Evolutionary conservation across 2,797 vertebrate genomes (phyloP).

Genomic region (Australoheros facetus): DNA sequence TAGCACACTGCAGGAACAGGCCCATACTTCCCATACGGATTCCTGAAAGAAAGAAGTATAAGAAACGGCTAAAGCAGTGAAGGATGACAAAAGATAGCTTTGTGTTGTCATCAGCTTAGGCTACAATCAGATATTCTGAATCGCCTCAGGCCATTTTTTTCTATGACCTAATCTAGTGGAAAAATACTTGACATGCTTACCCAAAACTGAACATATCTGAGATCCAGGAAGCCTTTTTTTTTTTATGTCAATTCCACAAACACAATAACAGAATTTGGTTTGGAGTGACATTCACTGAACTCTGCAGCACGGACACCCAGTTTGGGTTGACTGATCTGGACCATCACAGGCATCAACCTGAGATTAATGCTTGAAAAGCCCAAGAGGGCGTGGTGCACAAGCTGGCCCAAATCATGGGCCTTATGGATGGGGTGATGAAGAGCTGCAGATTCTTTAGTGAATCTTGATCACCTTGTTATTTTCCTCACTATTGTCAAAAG

Average conservation of each 20-base stretch:
- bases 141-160: neutral
- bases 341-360: slow-evolving; percentile 34
- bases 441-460: neutral
- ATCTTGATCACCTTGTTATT: neutral
- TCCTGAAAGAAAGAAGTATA: slow-evolving; percentile 65
- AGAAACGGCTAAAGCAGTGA: neutral
- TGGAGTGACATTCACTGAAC: slow-evolving; percentile 4
- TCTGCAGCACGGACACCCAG: neutral
- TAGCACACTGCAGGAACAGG: slow-evolving; percentile 85
- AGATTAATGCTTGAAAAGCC: slow-evolving; percentile 28
- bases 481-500: neutral
- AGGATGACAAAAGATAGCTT: neutral
- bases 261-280: neutral
- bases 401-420: neutral
- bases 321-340: slow-evolving; percentile 27
- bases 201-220: neutral
- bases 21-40: slow-evolving; percentile 86
- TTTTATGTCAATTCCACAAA: slow-evolving; percentile 15
- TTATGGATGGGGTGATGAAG: slow-evolving; percentile 6
- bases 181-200: neutral
- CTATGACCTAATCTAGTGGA: neutral
- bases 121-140: neutral
- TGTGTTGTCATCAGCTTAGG: neutral
- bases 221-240: neutral
- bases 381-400: neutral